Percentiles rank a stretch among this genome's conserved stretches.
Conservation (phyloP, 2,113 vertebrate genomes). For the Callospermophilus lateralis region DNA sequence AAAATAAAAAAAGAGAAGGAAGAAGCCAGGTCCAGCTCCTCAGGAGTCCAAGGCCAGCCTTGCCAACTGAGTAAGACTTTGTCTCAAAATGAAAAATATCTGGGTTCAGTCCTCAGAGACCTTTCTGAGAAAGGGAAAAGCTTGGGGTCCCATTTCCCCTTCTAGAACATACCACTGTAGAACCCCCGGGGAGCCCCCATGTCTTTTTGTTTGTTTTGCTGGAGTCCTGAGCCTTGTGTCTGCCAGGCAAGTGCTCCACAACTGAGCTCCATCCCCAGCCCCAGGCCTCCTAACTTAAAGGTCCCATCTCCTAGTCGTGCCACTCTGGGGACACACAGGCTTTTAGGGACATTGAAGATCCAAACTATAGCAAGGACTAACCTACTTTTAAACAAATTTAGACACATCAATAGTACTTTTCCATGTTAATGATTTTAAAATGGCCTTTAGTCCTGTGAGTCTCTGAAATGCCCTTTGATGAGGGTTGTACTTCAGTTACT, state of each 20-base stretch:
- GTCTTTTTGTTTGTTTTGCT: background rate
- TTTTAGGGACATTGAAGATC: background rate
- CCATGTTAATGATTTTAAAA: background rate
- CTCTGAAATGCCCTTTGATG: background rate
- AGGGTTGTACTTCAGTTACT: background rate
- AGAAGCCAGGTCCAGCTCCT: too few species aligned
- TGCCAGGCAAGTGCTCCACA: background rate
- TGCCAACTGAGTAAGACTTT: too few species aligned
- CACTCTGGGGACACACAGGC: too few species aligned
- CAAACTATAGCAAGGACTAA: background rate
- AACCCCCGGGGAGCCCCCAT: too few species aligned
- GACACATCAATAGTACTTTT: background rate
- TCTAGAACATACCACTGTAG: background rate
- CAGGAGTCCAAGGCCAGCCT: too few species aligned
- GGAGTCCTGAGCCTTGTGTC: background rate
- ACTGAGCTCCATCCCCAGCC: background rate
- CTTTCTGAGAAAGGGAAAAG: too few species aligned
- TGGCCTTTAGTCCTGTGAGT: background rate
- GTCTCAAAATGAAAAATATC: too few species aligned
- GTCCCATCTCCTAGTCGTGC: background rate
- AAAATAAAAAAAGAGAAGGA: background rate
- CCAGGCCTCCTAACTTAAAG: background rate
- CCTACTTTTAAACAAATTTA: background rate
- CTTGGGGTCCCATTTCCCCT: too few species aligned
- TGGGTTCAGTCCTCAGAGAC: too few species aligned